Base-by-base conservation (phyloP, 2,113 vertebrate species). In the Aphyosemion australe region DNA sequence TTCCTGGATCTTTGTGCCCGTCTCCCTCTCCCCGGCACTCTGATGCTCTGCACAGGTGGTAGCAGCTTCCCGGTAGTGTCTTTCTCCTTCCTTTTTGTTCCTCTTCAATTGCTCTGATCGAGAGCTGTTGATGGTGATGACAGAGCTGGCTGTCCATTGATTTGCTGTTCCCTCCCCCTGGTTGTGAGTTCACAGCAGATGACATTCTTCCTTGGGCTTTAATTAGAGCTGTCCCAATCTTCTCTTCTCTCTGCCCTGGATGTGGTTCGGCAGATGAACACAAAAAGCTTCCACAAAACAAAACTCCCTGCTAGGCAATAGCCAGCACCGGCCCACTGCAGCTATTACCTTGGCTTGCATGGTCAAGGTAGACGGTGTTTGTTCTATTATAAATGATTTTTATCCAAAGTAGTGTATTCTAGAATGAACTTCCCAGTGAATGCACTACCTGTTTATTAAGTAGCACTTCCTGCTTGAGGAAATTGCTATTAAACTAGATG, bases 101-200 rank as follows among this genome's bases (percentile, higher is more conserved):
- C 67, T 64, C 85, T 89, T 70, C 89, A 89, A 87, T 92, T 84
- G 84, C 87, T 79, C 79, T 90, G 83, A 89, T 89, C 71, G 79
- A 61, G 76, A 82, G 79, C 83, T 84, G 86, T 75, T 90, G 88
- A 84, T 85, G 83, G 80, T 91, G 87, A 92, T 90, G 88, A 83
- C 77, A 79, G 89, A 84, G 85, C 84, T 80, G 85, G 86, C 85
- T 85, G 67, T 83, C 90, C 89, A 91, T 91, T 91, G 91, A 91
- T 93, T 88, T 80, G 85, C 88, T 51, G 83, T 77, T 13, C 41
- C 41, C 12, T 80, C 87, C 89, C 53, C 82, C 88, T 90, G 59
- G 85, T 89, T 51, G 86, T 15, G 88, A 87, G 85, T 87, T 91
- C 87, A 85, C 88, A 88, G 82, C 86, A 84, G 87, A 91, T 76